Evolutionary conservation across 1,140 invertebrate genomes (phyloP).

Genomic region (Ceratosolen fusciceps): DNA sequence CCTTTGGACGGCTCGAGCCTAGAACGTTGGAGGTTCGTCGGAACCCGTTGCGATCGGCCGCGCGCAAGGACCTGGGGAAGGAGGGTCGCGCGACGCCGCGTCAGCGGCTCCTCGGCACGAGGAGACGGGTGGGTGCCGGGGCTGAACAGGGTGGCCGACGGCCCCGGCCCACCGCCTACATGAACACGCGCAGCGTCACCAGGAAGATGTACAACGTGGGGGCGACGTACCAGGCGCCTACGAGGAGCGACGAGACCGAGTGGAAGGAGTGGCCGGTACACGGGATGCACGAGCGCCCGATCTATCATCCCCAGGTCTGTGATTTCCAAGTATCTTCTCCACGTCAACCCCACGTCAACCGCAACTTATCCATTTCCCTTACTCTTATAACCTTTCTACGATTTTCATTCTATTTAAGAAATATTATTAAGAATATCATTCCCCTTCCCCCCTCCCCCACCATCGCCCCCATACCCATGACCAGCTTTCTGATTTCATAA

Average conservation of each 20-base stretch:
- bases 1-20: too few species aligned
- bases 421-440: too few species aligned
- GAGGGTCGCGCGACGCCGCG: background rate
- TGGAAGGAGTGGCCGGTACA: slow-evolving; percentile 64
- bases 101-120: slow-evolving; percentile 55
- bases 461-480: too few species aligned
- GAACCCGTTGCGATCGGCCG: slow-evolving; percentile 22
- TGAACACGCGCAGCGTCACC: slow-evolving; percentile 65
- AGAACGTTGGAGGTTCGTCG: slow-evolving; percentile 25
- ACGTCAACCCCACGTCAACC: background rate
- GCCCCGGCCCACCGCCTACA: slow-evolving; percentile 53
- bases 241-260: slow-evolving; percentile 53
- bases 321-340: background rate
- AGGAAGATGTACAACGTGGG: slow-evolving; percentile 63
- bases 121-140: slow-evolving; percentile 8
- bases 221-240: slow-evolving; percentile 63
- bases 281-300: slow-evolving; percentile 67
- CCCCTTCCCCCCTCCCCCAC: too few species aligned
- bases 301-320: slow-evolving; percentile 62
- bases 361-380: background rate
- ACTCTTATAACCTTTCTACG: too few species aligned
- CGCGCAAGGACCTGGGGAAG: slow-evolving; percentile 21
- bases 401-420: too few species aligned
- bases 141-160: slow-evolving; percentile 10
- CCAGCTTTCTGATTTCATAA: too few species aligned